Evolutionary conservation across 2,888 invertebrate species (phyloP), one percentile per base, ranked within the genome.

Genomic region (Chaetogeoica ovagalla): DNA sequence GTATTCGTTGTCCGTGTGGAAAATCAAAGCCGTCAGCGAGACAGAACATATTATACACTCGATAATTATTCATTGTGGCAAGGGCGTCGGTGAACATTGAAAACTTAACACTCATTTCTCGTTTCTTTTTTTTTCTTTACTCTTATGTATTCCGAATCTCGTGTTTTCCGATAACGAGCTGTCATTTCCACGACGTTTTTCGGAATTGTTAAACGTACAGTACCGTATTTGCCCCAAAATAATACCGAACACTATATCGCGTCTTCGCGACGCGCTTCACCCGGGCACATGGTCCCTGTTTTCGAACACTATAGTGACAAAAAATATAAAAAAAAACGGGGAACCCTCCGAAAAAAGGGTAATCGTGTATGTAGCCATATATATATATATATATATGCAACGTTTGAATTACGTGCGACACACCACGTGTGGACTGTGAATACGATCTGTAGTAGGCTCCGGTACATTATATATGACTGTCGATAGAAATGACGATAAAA

Each of bases 401-500:
- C 7, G 39, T 62, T 62, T 71, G 70, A 70, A 48, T 71, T 70
- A 70, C 63, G 21, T 23, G 19, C 11, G 13, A 48, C 1, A 48
- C 48, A 48, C 15, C 30, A 48, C 57, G 9, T 43, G 21, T 57
- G 77, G 39, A 21, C 69, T 48, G 2, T 39, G 39, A 71, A 79
- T 70, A 57, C 63, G 37, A 62, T 70, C 19, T 48, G n/a, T 57
- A 30, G 19, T 75, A 21, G 43, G 48, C 19, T 57, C 21, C n/a
- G n/a, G 65, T 21, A 11, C 39, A 55, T 39, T 59, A 66, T 52
- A 79, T 70, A 79, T 63, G 70, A 79, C 77, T 39, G 62, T 79
- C 70, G 77, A 79, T 79, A 70, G 77, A 55, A 79, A 70, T 63
- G 52, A 39, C 52, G 62, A 70, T 70, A 70, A 62, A 62, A 79